phyloP scores from a whole-genome alignment of 2,113 vertebrate species.

The Casuarius casuarius region DNA sequence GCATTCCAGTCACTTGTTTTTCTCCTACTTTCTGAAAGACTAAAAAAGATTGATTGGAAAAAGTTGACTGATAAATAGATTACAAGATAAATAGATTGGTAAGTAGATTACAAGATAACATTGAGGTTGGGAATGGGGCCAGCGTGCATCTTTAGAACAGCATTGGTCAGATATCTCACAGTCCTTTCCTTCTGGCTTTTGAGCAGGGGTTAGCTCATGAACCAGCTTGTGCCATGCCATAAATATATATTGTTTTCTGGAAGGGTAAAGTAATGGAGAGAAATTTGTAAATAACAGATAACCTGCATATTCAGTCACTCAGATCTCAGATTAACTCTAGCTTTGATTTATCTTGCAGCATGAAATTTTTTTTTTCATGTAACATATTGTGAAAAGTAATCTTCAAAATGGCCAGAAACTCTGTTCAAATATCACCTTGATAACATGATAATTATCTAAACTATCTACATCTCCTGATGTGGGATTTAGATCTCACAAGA shows the following conservation, averaged over 20 bases:
- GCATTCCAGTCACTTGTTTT: fast-evolving
- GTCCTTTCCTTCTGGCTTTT: not conserved
- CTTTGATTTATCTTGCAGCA: not conserved
- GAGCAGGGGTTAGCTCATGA: not conserved
- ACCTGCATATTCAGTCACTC: not conserved
- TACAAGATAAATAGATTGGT: no score
- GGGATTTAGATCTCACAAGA: not conserved
- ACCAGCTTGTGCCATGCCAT: not conserved
- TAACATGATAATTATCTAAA: conserved; percentile 5
- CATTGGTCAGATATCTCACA: not conserved
- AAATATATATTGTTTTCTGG: not conserved
- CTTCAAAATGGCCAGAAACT: not conserved
- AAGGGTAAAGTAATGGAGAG: not conserved
- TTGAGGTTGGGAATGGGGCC: not conserved
- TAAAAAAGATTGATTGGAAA: not conserved
- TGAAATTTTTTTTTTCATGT: not conserved
- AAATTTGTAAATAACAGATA: not conserved
- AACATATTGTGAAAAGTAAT: not conserved
- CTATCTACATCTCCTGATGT: not conserved
- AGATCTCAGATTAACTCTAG: not conserved
- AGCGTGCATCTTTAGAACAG: not conserved
- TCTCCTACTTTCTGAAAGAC: fast-evolving
- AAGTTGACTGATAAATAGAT: not conserved
- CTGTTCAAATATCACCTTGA: conserved; percentile 10
- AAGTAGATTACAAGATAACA: not conserved